Percentiles rank a stretch among this genome's conserved stretches.
phyloP scores from a whole-genome alignment of 2,888 invertebrate genomes.

The Tryphoninae sp. region DNA sequence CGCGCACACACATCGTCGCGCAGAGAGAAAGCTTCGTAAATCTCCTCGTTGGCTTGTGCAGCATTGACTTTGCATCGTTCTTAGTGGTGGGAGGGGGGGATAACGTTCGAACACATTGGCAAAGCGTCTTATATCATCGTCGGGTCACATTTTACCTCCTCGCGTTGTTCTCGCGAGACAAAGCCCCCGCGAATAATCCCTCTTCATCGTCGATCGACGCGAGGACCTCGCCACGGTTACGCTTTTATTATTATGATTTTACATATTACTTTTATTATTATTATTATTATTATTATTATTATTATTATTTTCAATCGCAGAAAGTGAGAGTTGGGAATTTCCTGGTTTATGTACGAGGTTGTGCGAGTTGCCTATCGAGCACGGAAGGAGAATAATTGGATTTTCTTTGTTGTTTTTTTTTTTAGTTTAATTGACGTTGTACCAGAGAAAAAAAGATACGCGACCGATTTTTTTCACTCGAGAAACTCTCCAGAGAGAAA shows the following conservation, averaged over 20 bases:
- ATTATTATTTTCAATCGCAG: slow-evolving; percentile 31
- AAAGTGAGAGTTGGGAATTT: slow-evolving; percentile 74
- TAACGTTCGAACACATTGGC: slow-evolving; percentile 50
- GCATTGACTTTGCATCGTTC: slow-evolving; percentile 66
- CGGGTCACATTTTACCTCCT: slow-evolving; percentile 51
- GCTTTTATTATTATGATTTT: neutral
- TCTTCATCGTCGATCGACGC: slow-evolving; percentile 39
- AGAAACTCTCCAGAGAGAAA: neutral
- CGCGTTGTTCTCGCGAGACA: slow-evolving; percentile 30
- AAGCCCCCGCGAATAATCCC: slow-evolving; percentile 5
- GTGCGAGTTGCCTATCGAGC: slow-evolving; percentile 9
- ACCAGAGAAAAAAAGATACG: neutral
- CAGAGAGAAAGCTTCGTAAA: slow-evolving; percentile 76
- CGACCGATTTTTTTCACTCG: slow-evolving; percentile 2
- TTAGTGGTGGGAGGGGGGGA: slow-evolving; percentile 43
- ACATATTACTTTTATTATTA: neutral
- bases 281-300: neutral
- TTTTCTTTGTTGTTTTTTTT: neutral
- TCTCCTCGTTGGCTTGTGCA: slow-evolving; percentile 63
- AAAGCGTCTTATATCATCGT: slow-evolving; percentile 71
- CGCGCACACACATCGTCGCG: neutral
- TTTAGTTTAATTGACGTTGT: neutral
- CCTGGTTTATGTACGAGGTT: slow-evolving; percentile 43
- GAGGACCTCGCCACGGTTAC: slow-evolving; percentile 18
- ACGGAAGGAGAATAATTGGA: slow-evolving; percentile 11